Evolutionary conservation across 2,113 vertebrate genomes (phyloP).

Genomic region (Theropithecus gelada): DNA sequence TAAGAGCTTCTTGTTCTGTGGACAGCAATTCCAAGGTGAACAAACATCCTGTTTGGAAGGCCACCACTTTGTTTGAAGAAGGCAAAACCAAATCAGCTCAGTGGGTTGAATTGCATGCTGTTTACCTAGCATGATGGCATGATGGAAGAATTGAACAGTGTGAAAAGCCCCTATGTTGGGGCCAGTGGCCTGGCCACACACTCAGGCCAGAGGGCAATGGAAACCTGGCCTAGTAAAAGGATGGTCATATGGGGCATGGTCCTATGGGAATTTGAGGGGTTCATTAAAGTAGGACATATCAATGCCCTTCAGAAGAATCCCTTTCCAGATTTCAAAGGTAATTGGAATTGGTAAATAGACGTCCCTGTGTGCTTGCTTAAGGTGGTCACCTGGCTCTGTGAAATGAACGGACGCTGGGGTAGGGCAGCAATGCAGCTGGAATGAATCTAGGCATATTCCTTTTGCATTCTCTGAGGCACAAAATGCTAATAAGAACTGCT

Average conservation of each 20-base stretch:
- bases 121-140: not conserved
- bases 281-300: no score
- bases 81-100: not conserved
- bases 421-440: no score
- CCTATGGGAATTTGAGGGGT: no score
- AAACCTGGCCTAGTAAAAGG: not conserved
- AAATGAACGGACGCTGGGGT: not conserved
- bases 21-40: not conserved
- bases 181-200: not conserved
- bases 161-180: not conserved
- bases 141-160: not conserved
- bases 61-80: not conserved
- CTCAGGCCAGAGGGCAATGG: not conserved
- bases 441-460: no score
- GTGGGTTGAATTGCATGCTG: not conserved
- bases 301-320: not conserved
- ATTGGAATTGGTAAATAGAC: not conserved
- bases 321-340: not conserved
- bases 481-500: no score
- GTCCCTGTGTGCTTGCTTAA: not conserved
- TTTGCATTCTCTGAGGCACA: no score
- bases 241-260: no score
- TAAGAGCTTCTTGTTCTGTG: not conserved
- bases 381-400: not conserved
- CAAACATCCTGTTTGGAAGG: not conserved